Evolutionary conservation across 2,888 invertebrate genomes (phyloP).

Genomic region (Agrypnus murinus): DNA sequence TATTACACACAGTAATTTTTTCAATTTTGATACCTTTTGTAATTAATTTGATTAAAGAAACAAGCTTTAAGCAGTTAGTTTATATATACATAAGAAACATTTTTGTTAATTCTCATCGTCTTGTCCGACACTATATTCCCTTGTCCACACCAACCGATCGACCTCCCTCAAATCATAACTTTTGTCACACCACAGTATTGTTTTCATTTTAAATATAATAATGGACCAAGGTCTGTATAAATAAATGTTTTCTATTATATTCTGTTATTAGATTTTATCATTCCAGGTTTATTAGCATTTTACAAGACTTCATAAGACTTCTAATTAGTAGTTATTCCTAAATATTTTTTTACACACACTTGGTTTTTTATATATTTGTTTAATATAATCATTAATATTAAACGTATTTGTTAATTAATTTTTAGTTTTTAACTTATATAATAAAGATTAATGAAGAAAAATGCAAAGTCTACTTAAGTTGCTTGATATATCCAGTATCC

Average conservation of each 20-base stretch:
- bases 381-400: slow-evolving; percentile 54
- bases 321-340: slow-evolving; percentile 70
- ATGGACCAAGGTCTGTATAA: slow-evolving; percentile 66
- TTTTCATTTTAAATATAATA: slow-evolving; percentile 61
- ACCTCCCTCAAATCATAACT: too few species aligned
- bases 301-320: slow-evolving; percentile 69
- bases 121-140: too few species aligned
- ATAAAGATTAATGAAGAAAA: slow-evolving; percentile 15
- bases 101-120: too few species aligned
- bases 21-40: too few species aligned
- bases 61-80: too few species aligned
- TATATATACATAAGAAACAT: too few species aligned
- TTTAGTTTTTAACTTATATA: slow-evolving; percentile 65
- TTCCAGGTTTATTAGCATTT: slow-evolving; percentile 68
- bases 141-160: too few species aligned
- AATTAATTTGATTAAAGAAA: too few species aligned
- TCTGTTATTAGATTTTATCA: slow-evolving; percentile 65
- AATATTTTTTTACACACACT: slow-evolving; percentile 70
- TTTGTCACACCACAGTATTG: slow-evolving; percentile 65
- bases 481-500: slow-evolving; percentile 60
- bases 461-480: slow-evolving; percentile 68
- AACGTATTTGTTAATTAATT: slow-evolving; percentile 72
- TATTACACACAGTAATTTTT: too few species aligned
- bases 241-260: slow-evolving; percentile 57
- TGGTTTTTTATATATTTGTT: slow-evolving; percentile 60